phyloP scores from a whole-genome alignment of 2,797 vertebrate species.

The Chrysocyon brachyurus region DNA sequence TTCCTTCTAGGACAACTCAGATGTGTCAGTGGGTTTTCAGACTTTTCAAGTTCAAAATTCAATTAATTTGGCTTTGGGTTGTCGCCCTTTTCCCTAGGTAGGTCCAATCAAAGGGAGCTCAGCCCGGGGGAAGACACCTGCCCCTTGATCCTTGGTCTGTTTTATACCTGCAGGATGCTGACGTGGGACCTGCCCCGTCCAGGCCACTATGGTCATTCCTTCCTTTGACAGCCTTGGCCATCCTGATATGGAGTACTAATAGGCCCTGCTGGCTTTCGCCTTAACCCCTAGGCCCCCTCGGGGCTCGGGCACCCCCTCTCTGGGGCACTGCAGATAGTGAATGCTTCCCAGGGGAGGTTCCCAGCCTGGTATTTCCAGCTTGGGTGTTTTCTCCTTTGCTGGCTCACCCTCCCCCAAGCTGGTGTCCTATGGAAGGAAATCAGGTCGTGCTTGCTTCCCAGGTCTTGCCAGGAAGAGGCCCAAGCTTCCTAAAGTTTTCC shows the following conservation, averaged over 20 bases:
- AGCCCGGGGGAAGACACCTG: background rate
- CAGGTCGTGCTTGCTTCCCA: background rate
- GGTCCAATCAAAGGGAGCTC: background rate
- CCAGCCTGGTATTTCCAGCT: background rate
- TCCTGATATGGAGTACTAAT: background rate
- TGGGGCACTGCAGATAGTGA: background rate
- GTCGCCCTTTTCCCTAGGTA: background rate
- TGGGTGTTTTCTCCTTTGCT: background rate
- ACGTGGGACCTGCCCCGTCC: no score
- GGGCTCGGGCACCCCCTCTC: background rate
- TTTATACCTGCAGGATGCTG: background rate
- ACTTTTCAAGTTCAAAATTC: background rate
- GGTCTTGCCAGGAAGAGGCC: background rate
- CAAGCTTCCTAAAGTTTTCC: background rate
- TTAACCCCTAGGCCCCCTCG: fast-evolving
- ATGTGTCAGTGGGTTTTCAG: background rate
- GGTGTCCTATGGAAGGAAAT: background rate
- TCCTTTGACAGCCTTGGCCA: no score
- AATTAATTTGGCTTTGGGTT: background rate
- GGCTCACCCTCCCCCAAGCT: background rate
- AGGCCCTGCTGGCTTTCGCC: no score
- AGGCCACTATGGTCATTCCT: background rate
- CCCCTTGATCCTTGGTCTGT: background rate
- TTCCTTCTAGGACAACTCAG: background rate
- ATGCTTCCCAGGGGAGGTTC: background rate